Conservation (phyloP, 1,140 invertebrate genomes). For the Lasioglossum albipes region DNA sequence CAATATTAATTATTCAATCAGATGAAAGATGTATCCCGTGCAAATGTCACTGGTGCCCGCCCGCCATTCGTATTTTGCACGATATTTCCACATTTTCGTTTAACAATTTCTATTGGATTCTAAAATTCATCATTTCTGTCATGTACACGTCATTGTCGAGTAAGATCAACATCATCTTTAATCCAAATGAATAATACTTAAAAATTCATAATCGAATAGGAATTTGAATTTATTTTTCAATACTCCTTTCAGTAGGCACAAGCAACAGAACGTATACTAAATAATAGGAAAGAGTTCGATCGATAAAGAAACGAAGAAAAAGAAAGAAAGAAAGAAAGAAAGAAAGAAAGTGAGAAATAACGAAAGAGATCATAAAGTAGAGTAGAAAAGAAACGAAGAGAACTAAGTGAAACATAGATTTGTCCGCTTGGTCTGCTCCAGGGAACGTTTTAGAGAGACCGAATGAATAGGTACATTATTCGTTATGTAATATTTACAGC, state of each 20-base stretch:
- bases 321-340: neutral
- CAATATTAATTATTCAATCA: neutral
- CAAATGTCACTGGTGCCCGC: neutral
- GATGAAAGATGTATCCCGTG: neutral
- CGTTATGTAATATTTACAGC: conserved; percentile 54
- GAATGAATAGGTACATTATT: conserved; percentile 44
- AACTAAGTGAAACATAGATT: conserved; percentile 16
- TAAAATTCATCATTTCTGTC: too few species aligned
- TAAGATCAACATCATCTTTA: neutral
- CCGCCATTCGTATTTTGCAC: neutral
- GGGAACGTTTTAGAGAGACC: neutral
- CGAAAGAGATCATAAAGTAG: conserved; percentile 6
- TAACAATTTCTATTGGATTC: too few species aligned
- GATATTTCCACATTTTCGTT: too few species aligned
- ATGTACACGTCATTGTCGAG: too few species aligned
- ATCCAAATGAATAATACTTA: neutral
- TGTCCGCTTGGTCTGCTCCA: conserved; percentile 21
- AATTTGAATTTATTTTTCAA: conserved; percentile 2
- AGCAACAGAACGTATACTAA: neutral
- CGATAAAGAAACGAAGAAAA: neutral
- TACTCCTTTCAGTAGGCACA: neutral
- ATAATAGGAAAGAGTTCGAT: neutral
- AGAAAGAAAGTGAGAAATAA: too few species aligned
- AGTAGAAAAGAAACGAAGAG: neutral
- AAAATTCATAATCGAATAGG: neutral